Evolutionary conservation across 2,113 vertebrate species (phyloP).

Genomic region (Anser brachyrhynchus): DNA sequence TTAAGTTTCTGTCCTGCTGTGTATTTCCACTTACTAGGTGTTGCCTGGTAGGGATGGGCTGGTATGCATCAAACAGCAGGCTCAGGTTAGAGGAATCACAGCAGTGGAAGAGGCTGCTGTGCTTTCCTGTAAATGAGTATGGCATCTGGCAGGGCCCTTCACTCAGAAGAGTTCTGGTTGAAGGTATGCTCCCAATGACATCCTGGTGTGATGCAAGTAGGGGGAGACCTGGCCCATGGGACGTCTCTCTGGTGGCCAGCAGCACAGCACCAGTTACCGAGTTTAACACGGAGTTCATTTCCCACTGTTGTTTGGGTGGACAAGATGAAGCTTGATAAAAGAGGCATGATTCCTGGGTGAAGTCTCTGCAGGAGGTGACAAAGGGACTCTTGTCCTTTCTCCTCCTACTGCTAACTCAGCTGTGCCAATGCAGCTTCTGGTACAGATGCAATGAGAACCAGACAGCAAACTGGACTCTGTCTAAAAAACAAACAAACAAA

Average conservation of each 20-base stretch:
- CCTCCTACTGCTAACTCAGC: background rate
- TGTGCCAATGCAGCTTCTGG: background rate
- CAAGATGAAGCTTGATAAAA: background rate
- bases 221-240: background rate
- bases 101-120: background rate
- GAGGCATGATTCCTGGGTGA: background rate
- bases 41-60: background rate
- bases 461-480: background rate
- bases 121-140: background rate
- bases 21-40: background rate
- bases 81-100: background rate
- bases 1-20: background rate
- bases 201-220: background rate
- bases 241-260: background rate
- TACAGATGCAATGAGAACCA: background rate
- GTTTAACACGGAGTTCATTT: background rate
- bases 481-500: background rate
- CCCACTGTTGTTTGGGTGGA: background rate
- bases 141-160: background rate
- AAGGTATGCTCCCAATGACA: background rate
- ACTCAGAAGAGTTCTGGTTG: background rate
- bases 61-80: background rate
- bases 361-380: background rate
- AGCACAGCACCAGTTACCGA: accelerated
- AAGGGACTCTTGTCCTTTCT: background rate